Conservation (phyloP, 1,140 invertebrate genomes). For the Drusus annulatus region DNA sequence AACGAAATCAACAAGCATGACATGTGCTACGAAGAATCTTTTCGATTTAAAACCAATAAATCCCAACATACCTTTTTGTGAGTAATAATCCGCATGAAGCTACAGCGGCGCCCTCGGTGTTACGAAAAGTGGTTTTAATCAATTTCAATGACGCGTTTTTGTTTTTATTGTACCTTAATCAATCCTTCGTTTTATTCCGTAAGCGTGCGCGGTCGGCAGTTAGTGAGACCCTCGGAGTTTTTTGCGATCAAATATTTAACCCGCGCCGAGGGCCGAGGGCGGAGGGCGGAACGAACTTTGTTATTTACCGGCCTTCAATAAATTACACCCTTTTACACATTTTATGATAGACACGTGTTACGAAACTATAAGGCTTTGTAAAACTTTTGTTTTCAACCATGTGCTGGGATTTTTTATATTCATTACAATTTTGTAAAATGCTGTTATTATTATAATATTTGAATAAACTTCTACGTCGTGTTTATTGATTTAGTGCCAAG, state of each 20-base stretch:
- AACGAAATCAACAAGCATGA: too few relatives aligned
- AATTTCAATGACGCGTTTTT: slow-evolving; percentile 40
- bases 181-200: slow-evolving; percentile 28
- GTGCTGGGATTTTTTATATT: neutral
- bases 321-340: slow-evolving; percentile 50
- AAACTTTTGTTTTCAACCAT: slow-evolving; percentile 6
- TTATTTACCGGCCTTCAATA: slow-evolving; percentile 49
- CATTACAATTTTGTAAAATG: too few relatives aligned
- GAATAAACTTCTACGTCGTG: too few relatives aligned
- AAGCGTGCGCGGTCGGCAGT: slow-evolving; percentile 38
- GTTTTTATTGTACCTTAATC: slow-evolving; percentile 41
- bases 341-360: slow-evolving; percentile 55
- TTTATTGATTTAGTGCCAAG: too few relatives aligned
- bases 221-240: neutral
- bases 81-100: too few relatives aligned
- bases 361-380: neutral
- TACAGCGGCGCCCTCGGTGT: neutral
- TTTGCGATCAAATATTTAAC: slow-evolving; percentile 36
- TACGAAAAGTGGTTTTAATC: slow-evolving; percentile 33
- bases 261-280: slow-evolving; percentile 6
- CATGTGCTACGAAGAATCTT: too few relatives aligned
- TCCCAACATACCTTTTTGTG: too few relatives aligned
- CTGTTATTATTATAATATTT: too few relatives aligned
- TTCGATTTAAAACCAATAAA: too few relatives aligned
- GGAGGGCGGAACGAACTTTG: slow-evolving; percentile 45